Evolutionary conservation across 53 echinoderm and acorn worm species (phyloP).

Genomic region (Patiria pectinifera): DNA sequence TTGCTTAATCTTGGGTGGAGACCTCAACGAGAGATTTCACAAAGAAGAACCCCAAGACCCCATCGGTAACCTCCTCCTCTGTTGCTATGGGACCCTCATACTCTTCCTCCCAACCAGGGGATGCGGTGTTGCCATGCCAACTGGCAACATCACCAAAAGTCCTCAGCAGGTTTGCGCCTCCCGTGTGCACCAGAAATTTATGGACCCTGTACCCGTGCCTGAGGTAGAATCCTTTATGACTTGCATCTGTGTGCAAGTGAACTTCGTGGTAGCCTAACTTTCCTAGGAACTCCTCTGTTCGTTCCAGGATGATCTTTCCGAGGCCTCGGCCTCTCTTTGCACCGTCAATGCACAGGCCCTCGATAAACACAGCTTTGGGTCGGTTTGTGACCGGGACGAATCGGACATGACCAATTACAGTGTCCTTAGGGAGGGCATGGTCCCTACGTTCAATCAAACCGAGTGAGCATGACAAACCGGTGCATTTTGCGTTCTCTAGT

Average conservation of each 20-base stretch:
- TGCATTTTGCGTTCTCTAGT: neutral
- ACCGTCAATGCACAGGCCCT: neutral
- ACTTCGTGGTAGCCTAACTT: conserved; percentile 1
- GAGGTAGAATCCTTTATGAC: neutral
- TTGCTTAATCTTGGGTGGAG: neutral
- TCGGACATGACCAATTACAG: neutral
- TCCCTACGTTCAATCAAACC: neutral
- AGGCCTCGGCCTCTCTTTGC: neutral
- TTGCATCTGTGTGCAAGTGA: neutral
- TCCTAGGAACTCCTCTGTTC: neutral
- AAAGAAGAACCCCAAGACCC: neutral
- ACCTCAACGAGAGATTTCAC: conserved; percentile 8
- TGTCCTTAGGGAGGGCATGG: neutral
- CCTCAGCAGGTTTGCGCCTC: neutral
- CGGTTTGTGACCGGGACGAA: conserved; percentile 6
- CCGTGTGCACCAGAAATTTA: conserved; percentile 9
- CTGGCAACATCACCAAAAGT: conserved; percentile 18
- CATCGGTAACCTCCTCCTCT: neutral
- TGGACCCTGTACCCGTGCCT: neutral
- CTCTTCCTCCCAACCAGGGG: neutral
- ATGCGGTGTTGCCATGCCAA: conserved; percentile 9
- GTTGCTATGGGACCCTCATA: conserved; percentile 11
- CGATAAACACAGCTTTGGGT: neutral
- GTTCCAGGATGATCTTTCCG: neutral
- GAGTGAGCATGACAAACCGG: neutral